Conservation (phyloP, 2,113 vertebrate species). For the Cheilinus undulatus region DNA sequence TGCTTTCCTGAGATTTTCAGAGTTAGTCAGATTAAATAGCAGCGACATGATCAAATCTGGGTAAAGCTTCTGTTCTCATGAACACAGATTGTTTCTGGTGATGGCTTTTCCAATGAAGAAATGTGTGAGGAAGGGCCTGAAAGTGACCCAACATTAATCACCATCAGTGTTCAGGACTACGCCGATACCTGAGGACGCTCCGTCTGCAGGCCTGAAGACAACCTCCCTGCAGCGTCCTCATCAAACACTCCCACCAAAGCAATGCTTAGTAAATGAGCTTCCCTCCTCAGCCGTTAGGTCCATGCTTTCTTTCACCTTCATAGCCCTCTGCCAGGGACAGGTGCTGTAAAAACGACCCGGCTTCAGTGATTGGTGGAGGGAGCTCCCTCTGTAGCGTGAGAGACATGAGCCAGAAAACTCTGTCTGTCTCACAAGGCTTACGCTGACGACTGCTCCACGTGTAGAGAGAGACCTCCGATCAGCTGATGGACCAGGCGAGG, state of each 20-base stretch:
- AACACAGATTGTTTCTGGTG: neutral
- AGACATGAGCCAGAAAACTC: too few species aligned
- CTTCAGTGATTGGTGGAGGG: slow-evolving; percentile 75
- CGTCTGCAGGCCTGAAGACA: slow-evolving; percentile 45
- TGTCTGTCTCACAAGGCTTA: too few species aligned
- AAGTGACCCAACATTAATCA: slow-evolving; percentile 47
- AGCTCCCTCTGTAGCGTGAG: slow-evolving; percentile 26
- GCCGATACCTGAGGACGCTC: slow-evolving; percentile 26
- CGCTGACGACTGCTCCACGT: too few species aligned
- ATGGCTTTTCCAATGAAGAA: neutral
- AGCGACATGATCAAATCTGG: neutral
- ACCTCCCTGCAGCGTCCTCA: slow-evolving; percentile 27
- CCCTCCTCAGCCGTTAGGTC: slow-evolving; percentile 61
- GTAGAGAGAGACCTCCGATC: too few species aligned
- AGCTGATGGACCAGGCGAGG: too few species aligned
- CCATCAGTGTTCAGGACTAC: slow-evolving; percentile 23
- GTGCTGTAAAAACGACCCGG: slow-evolving; percentile 72
- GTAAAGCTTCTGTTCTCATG: too few species aligned
- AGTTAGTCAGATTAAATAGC: slow-evolving; percentile 1
- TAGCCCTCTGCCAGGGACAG: slow-evolving; percentile 70
- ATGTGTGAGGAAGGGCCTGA: slow-evolving; percentile 1
- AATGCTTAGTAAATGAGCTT: slow-evolving; percentile 64
- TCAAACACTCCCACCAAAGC: slow-evolving; percentile 47
- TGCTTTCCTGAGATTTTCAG: neutral
- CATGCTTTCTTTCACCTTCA: slow-evolving; percentile 59